A percentile compares a stretch with the other conserved stretches of the same genome.
Evolutionary conservation across 2,797 vertebrate species (phyloP).

Genomic region (Lemur catta): DNA sequence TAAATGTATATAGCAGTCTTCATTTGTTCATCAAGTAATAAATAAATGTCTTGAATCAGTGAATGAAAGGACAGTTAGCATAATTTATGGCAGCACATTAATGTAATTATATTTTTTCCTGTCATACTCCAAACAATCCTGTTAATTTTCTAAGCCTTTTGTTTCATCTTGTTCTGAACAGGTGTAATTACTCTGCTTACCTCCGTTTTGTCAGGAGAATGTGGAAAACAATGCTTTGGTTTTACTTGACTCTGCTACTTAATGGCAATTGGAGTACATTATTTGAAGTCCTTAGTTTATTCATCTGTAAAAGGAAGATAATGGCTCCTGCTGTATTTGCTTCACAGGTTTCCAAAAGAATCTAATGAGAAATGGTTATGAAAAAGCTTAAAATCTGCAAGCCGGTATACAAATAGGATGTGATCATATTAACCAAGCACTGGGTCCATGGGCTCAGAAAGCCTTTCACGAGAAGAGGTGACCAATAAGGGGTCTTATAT

Average conservation of each 20-base stretch:
- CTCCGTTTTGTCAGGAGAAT: neutral
- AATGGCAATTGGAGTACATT: neutral
- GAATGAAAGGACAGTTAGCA: neutral
- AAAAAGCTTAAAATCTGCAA: neutral
- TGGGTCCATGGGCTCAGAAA: neutral
- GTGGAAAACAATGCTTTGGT: neutral
- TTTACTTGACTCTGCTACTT: neutral
- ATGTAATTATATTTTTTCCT: neutral
- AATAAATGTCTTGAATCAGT: neutral
- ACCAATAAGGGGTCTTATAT: no score
- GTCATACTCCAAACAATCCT: neutral
- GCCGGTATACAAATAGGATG: neutral
- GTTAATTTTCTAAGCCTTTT: neutral
- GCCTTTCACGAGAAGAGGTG: neutral
- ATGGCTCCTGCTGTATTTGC: neutral
- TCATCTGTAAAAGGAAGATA: neutral
- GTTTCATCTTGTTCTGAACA: neutral
- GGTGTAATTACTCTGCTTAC: neutral
- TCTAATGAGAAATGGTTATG: neutral
- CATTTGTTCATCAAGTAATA: neutral
- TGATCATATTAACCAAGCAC: neutral
- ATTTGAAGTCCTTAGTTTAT: neutral
- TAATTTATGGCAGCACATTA: neutral
- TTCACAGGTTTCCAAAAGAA: neutral
- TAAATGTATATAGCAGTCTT: neutral